A percentile compares a stretch with the other conserved stretches of the same genome.
Evolutionary conservation across 2,797 vertebrate genomes (phyloP).

Genomic region (Fundulus diaphanus): DNA sequence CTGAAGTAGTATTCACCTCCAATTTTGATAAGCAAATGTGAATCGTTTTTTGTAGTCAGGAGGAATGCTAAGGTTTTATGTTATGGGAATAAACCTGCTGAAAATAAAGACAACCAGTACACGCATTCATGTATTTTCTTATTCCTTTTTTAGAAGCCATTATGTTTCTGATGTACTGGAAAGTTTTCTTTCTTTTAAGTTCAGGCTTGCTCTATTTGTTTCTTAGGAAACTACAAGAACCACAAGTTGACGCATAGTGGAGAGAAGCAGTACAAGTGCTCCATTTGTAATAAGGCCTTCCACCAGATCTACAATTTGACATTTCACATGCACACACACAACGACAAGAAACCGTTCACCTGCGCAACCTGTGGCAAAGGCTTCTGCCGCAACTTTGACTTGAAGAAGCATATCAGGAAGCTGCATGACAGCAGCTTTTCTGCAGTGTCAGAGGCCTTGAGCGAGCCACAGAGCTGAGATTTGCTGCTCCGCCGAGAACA

Average conservation of each 20-base stretch:
- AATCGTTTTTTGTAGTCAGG: not conserved
- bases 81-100: not conserved
- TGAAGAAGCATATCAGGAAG: slow-evolving; percentile 87
- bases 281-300: slow-evolving; percentile 97
- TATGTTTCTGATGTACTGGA: not conserved
- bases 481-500: not conserved
- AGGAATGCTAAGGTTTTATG: not conserved
- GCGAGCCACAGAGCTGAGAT: slow-evolving; percentile 63
- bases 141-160: not conserved
- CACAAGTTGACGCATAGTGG: slow-evolving; percentile 98
- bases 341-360: slow-evolving; percentile 98
- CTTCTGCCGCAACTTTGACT: slow-evolving; percentile 97
- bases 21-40: not conserved
- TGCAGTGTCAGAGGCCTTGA: slow-evolving; percentile 46
- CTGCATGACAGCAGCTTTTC: slow-evolving; percentile 23
- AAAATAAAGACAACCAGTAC: not conserved
- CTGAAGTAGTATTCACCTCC: not conserved
- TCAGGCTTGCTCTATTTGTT: not conserved
- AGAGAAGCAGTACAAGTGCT: slow-evolving; percentile 98
- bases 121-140: not conserved
- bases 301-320: slow-evolving; percentile 98
- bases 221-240: slow-evolving; percentile 96
- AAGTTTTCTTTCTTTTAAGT: not conserved
- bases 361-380: slow-evolving; percentile 94
- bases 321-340: slow-evolving; percentile 99